These are phyloP conservation scores for Drosophila seguyi DNA, from an alignment of 1,140 invertebrate species.

Conservation along the genomic window DNA sequence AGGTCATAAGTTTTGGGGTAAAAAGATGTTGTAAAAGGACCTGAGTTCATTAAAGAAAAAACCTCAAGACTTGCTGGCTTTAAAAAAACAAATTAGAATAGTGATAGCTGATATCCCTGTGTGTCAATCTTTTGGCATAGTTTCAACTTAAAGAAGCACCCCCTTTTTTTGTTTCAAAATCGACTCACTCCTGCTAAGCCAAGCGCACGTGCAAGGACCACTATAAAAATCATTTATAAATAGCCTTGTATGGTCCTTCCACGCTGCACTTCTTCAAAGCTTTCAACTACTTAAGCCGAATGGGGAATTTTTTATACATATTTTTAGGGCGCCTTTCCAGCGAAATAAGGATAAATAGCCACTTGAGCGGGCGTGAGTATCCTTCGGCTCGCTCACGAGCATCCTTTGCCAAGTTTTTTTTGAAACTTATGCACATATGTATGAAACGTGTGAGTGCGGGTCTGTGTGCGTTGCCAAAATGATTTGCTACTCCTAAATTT, in stretches of 20 bases:
- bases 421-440: neutral
- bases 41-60: neutral
- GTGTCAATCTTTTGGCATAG: no score
- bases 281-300: slow-evolving; percentile 41
- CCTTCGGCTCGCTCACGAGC: slow-evolving; percentile 1
- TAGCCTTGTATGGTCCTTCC: slow-evolving; percentile 17
- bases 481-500: slow-evolving; percentile 54
- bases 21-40: neutral
- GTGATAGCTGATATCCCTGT: neutral
- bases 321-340: slow-evolving; percentile 43
- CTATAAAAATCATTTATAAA: slow-evolving; percentile 29
- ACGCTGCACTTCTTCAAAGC: slow-evolving; percentile 23
- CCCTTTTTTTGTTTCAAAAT: neutral
- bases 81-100: neutral
- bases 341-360: slow-evolving; percentile 71
- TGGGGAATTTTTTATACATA: slow-evolving; percentile 20
- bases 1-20: neutral
- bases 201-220: slow-evolving; percentile 1
- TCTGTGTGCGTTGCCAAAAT: slow-evolving; percentile 40
- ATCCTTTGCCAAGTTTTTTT: slow-evolving; percentile 14
- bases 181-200: neutral
- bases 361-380: slow-evolving; percentile 26
- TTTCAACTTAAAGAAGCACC: neutral
- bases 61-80: neutral
- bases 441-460: slow-evolving; percentile 19